Conservation (phyloP, 2,797 vertebrate genomes). For the Tamandua tetradactyla region DNA sequence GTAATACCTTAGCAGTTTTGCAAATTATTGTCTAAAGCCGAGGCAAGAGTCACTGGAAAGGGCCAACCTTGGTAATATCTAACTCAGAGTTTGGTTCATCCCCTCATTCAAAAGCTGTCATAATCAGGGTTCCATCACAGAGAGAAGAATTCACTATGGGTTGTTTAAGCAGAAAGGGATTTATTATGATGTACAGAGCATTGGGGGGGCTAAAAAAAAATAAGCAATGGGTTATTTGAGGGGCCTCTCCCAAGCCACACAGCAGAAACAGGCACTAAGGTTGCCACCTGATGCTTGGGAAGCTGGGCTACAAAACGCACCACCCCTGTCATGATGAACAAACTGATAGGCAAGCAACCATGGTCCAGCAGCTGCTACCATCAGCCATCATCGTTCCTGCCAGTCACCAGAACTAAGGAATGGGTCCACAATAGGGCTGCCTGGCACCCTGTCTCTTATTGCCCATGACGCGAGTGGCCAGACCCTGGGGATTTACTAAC, state of each 20-base stretch:
- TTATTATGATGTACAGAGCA: neutral
- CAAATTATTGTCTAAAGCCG: conserved; percentile 62
- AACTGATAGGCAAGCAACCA: neutral
- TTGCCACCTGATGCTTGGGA: neutral
- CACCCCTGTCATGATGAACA: neutral
- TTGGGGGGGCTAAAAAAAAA: neutral
- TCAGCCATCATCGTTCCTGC: neutral
- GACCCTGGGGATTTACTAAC: neutral
- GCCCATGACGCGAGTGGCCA: neutral
- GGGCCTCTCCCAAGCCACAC: neutral
- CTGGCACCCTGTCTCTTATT: neutral
- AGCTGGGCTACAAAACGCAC: neutral
- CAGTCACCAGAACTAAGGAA: neutral
- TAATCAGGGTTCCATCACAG: neutral
- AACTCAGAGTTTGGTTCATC: conserved; percentile 13
- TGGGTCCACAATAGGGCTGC: neutral
- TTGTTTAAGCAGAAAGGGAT: neutral
- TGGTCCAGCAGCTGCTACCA: neutral
- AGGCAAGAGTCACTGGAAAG: neutral
- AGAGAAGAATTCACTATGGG: neutral
- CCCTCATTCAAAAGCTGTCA: neutral
- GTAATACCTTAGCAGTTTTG: conserved; percentile 11
- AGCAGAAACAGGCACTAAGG: neutral
- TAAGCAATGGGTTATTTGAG: neutral
- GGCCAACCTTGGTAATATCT: neutral